Evolutionary conservation across 2,888 invertebrate species (phyloP), one percentile per base, ranked within the genome.

Genomic region (Caenorhabditis drosophilae): DNA sequence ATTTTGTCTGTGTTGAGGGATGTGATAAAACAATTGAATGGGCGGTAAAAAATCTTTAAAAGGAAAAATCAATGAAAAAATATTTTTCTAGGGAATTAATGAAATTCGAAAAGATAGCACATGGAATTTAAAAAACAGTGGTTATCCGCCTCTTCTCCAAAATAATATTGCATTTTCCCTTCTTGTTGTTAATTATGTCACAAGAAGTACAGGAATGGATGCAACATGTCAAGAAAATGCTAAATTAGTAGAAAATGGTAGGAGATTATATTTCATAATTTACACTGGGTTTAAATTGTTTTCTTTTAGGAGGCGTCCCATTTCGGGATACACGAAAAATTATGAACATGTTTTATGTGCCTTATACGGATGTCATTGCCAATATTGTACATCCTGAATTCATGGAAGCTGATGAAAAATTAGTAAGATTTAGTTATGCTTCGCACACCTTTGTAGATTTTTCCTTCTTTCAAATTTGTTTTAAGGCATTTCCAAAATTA

Each of bases 351-450:
- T 62, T 62, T 31, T 62, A 62, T 44, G 53, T 62, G 1, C 62
- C 62, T 0, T 56, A 44, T 16, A 62, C 62, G 1, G 62, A 62
- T 56, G 56, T 56, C 7, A 62, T 62, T 34, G 62, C 62, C 18
- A 62, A 62, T 44, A 62, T 62, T 57, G 60, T 84, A 15, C 80
- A 83, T 22, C 85, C 86, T 0, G 84, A 85, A 59, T 75, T 81
- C 45, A 84, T 86, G 84, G 83, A 84, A 15, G 77, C 80, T 23
- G 82, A 83, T 26, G 86, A 86, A 74, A 62, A 62, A 45, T 53
- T 62, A 18, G 56, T 56, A 22, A 44, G 56, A 38, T n/a, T n/a
- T 36, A 7, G 6, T 31, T 31, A 12, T 31, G 6, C 31, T 9
- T 31, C 31, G 31, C 7, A n/a, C n/a, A n/a, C n/a, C n/a, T n/a